Evolutionary conservation across 2,888 invertebrate species (phyloP), one percentile per base, ranked within the genome.

Genomic region (Entomobrya proxima): DNA sequence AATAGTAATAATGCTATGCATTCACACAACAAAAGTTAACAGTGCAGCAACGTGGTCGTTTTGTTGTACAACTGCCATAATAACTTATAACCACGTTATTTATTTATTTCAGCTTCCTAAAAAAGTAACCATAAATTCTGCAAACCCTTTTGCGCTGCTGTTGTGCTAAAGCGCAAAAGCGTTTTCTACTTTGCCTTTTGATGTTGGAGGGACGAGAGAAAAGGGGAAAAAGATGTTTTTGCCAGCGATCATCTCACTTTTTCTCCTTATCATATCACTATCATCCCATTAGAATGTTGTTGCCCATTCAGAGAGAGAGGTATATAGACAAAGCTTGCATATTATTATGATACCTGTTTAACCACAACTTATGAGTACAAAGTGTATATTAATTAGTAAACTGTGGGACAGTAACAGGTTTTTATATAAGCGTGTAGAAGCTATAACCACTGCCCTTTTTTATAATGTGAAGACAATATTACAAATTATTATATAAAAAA

Each of bases 281-380:
- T 13, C 67, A 27, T 24, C 40, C 21, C 21, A 24, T 18, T 24
- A 35, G 18, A 13, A 40, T 21, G 44, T 44, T 5, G n/a, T 15
- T 67, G 21, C 21, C 37, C 7, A 64, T 64, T 64, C 18, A 37
- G 11, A 64, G 18, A 18, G 35, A 18, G n/a, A 7, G 21, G 21
- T 21, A 37, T 18, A 18, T n/a, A 18, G 0, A 37, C 64, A 64
- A 64, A 64, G 18, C 37, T n/a, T 37, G 35, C n/a, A n/a, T n/a
- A n/a, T n/a, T n/a, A 35, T 64, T 64, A 64, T 35, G 32, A 64
- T 64, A 64, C 64, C 64, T 64, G 64, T 64, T 64, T 64, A 32
- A 35, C 32, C 35, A 35, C 64, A 64, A 13, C 35, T 35, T 18
- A 3, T 18, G 2, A 50, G n/a, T 18, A 15, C 24, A 55, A 5